phyloP scores from a whole-genome alignment of 2,888 invertebrate species.

The Apotomis turbidana region DNA sequence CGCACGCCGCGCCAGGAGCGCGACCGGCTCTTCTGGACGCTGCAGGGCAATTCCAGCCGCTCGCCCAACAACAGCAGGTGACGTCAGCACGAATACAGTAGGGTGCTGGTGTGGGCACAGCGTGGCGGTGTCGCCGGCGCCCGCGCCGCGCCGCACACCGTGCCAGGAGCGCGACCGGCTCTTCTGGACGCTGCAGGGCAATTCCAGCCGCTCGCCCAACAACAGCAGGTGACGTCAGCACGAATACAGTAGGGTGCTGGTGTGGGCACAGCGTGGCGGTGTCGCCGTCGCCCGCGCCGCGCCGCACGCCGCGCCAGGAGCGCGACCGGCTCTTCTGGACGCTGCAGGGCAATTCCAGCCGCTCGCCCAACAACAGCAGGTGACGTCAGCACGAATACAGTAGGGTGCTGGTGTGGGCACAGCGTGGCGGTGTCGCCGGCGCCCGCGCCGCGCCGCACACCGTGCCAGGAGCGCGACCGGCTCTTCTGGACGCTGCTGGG shows the following conservation, averaged over 20 bases:
- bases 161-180: conserved; percentile 44
- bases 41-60: conserved; percentile 49
- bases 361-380: conserved; percentile 28
- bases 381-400: background rate
- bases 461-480: conserved; percentile 40
- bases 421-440: conserved; percentile 17
- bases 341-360: conserved; percentile 50
- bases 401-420: no score
- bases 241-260: background rate
- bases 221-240: conserved; percentile 14
- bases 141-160: conserved; percentile 31
- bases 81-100: background rate
- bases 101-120: background rate
- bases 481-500: conserved; percentile 59
- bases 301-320: conserved; percentile 32
- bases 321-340: conserved; percentile 56
- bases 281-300: conserved; percentile 31
- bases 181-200: conserved; percentile 59
- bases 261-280: background rate
- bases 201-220: conserved; percentile 40
- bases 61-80: conserved; percentile 27
- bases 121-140: conserved; percentile 24
- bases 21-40: conserved; percentile 56
- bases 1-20: conserved; percentile 32
- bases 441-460: conserved; percentile 35